Percentiles rank a stretch among this genome's conserved stretches.
Conservation (phyloP, 2,797 vertebrate species). For the Nyctalus aviator region DNA sequence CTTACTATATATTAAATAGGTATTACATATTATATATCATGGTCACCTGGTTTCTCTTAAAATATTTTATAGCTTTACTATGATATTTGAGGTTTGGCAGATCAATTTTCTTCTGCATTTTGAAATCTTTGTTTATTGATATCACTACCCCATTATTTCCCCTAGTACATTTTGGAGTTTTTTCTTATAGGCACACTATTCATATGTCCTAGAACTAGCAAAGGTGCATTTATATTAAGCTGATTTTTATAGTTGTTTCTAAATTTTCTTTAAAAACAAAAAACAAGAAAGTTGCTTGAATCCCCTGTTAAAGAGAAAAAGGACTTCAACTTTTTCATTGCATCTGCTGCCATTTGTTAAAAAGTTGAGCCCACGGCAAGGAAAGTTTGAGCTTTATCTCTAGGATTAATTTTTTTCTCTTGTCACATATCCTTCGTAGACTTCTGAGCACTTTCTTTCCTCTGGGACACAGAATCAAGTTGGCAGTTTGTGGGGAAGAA, state of each 20-base stretch:
- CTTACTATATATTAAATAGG: neutral
- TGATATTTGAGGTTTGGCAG: neutral
- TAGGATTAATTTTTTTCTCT: neutral
- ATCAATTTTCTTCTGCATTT: neutral
- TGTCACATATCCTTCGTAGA: neutral
- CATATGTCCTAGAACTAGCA: neutral
- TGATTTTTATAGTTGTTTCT: neutral
- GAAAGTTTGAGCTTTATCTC: too few species aligned
- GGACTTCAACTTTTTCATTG: neutral
- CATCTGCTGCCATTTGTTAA: neutral
- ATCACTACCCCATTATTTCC: neutral
- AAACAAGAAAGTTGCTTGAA: neutral
- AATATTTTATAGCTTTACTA: neutral
- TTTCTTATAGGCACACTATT: constrained; percentile 15
- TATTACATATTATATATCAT: constrained; percentile 50
- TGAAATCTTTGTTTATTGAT: neutral
- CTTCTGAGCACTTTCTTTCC: constrained; percentile 8
- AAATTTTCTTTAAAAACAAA: neutral
- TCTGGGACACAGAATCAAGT: neutral
- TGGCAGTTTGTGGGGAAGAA: constrained; percentile 62
- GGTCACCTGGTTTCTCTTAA: constrained; percentile 16
- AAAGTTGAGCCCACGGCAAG: neutral
- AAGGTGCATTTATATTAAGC: neutral
- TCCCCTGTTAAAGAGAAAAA: neutral
- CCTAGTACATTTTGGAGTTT: constrained; percentile 47